These are phyloP conservation scores for Microctenopoma lineatum DNA, from an alignment of 2,797 vertebrate species.

Conservation along the genomic window DNA sequence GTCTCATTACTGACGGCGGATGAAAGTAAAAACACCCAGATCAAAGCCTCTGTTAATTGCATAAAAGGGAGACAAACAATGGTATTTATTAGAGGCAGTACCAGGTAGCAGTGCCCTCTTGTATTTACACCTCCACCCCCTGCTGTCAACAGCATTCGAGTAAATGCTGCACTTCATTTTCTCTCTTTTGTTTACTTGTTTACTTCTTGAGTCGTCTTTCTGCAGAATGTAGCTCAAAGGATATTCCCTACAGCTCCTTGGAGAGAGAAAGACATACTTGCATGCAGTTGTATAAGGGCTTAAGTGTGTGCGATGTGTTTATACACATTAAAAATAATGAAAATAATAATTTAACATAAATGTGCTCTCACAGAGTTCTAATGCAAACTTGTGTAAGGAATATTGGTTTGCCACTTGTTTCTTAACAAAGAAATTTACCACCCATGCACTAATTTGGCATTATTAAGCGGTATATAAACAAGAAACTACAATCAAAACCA, in stretches of 20 bases:
- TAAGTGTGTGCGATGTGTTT: not conserved
- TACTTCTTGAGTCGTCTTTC: conserved; percentile 29
- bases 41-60: conserved; percentile 79
- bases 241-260: conserved; percentile 19
- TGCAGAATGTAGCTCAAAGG: conserved; percentile 4
- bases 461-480: not conserved
- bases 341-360: conserved; percentile 3
- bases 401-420: too few relatives aligned
- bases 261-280: conserved; percentile 3
- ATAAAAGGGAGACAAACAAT: conserved; percentile 75
- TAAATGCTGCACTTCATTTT: conserved; percentile 20
- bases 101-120: conserved; percentile 58
- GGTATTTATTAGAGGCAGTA: conserved; percentile 64
- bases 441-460: not conserved
- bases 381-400: too few relatives aligned
- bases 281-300: conserved; percentile 7
- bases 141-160: conserved; percentile 68
- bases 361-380: too few relatives aligned
- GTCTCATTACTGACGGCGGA: conserved; percentile 72
- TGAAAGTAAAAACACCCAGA: conserved; percentile 70
- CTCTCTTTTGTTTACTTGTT: conserved; percentile 43
- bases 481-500: too few relatives aligned
- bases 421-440: too few relatives aligned
- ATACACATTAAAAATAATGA: not conserved
- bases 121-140: conserved; percentile 63